Percentiles rank a stretch among this genome's conserved stretches.
Conservation (phyloP, 2,888 invertebrate genomes). For the Caenorhabditis wallacei region DNA sequence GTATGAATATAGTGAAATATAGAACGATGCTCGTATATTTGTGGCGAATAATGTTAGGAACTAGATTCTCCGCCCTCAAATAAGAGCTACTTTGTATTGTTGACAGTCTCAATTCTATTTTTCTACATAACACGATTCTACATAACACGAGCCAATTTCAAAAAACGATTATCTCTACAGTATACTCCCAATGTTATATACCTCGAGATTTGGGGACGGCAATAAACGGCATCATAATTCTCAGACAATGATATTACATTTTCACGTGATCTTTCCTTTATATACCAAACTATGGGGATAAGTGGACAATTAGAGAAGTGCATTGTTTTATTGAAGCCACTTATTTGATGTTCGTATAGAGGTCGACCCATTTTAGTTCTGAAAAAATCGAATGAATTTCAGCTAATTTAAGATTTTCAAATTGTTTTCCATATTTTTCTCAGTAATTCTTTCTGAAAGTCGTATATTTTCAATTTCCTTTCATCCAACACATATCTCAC, state of each 20-base stretch:
- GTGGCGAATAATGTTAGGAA: too few species aligned
- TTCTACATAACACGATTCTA: constrained; percentile 31
- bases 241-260: constrained; percentile 15
- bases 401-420: not conserved
- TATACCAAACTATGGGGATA: constrained; percentile 2
- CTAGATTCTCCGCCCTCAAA: not conserved
- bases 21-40: too few species aligned
- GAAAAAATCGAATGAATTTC: too few species aligned
- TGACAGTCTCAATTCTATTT: constrained; percentile 20
- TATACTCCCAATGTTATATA: not conserved
- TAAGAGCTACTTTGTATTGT: constrained; percentile 38
- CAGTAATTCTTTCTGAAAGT: not conserved
- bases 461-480: constrained; percentile 6
- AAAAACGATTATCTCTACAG: not conserved
- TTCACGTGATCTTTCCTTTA: constrained; percentile 3
- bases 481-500: constrained; percentile 18
- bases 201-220: constrained; percentile 45
- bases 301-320: constrained; percentile 12
- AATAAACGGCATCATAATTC: constrained; percentile 58
- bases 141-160: constrained; percentile 43
- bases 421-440: not conserved
- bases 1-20: not conserved
- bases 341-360: constrained; percentile 15
- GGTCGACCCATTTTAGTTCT: too few species aligned
- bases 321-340: constrained; percentile 10